phyloP scores from a whole-genome alignment of 2,888 invertebrate species.

The Agrochola lota region DNA sequence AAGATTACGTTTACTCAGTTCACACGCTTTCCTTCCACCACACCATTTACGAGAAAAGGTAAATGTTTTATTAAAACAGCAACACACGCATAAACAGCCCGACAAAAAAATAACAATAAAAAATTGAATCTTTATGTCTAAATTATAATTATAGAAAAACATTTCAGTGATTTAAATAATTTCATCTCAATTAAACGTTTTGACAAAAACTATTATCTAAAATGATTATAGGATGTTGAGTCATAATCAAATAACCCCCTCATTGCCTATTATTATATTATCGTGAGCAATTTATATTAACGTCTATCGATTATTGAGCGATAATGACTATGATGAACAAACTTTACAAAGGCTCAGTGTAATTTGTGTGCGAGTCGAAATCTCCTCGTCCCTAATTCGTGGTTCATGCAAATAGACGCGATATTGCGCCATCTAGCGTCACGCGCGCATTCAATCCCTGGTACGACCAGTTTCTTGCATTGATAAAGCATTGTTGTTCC shows the following conservation, averaged over 20 bases:
- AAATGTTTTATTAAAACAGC: slow-evolving; percentile 5
- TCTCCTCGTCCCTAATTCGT: slow-evolving; percentile 82
- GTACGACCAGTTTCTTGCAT: slow-evolving; percentile 20
- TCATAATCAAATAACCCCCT: slow-evolving; percentile 39
- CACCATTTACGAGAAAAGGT: background rate
- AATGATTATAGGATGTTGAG: slow-evolving; percentile 33
- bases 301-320: slow-evolving; percentile 60
- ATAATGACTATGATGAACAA: slow-evolving; percentile 67
- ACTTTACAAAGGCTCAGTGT: slow-evolving; percentile 51
- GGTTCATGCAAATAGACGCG: slow-evolving; percentile 75
- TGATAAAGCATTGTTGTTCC: slow-evolving; percentile 12
- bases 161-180: slow-evolving; percentile 15
- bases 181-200: slow-evolving; percentile 23
- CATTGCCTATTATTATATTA: slow-evolving; percentile 39
- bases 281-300: slow-evolving; percentile 71
- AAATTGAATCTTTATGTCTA: background rate
- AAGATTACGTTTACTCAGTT: slow-evolving; percentile 11
- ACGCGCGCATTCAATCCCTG: slow-evolving; percentile 60
- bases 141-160: slow-evolving; percentile 1
- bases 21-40: slow-evolving; percentile 46
- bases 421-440: slow-evolving; percentile 74
- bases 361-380: slow-evolving; percentile 66
- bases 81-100: background rate
- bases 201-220: slow-evolving; percentile 31
- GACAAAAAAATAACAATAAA: slow-evolving; percentile 1